Evolutionary conservation across 2,797 vertebrate species (phyloP), one percentile per base, ranked within the genome.

Genomic region (Anomalospiza imberbis): DNA sequence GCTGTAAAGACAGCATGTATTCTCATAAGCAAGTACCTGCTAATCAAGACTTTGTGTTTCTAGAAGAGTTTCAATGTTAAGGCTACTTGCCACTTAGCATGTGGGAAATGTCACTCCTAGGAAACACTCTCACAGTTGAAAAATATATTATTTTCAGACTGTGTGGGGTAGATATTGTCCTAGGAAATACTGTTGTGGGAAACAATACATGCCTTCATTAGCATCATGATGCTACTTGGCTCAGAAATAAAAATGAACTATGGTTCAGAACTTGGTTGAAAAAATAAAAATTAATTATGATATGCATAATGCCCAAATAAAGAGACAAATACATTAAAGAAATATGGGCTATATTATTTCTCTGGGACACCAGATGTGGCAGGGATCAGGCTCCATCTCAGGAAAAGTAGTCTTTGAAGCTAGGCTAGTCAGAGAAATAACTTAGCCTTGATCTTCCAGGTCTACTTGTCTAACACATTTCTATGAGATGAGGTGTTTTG

Each of bases 331-430:
- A 82, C 21, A 68, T 91, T 18, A 68, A 42, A 32, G 70, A 93
- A 88, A 86, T 13, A 57, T 5, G 68, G 42, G 34, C 55, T 89
- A 91, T 96, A 73, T 80, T 91, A 91, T 89, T 95, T 95, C 76
- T 95, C 48, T 79, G 80, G 65, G 87, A 77, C 93, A 88, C 61
- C 73, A 88, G 50, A 80, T 94, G 85, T 55, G 73, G 67, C 40
- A 90, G 31, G 42, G 26, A 91, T 60, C 28, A 91, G 87, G 89
- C 20, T 36, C 67, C 61, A 44, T 63, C 73, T 91, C 57, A 25
- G 34, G 62, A 86, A 77, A 97, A 89, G 86, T 4, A 84, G 55
- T 50, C 67, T 90, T 84, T 74, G 40, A 94, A 94, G 65, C 12
- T 45, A 57, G 53, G 57, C 44, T 83, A 54, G 51, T 50, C 57